phyloP scores from a whole-genome alignment of 2,888 invertebrate species.

The Eutolmus rufibarbis region DNA sequence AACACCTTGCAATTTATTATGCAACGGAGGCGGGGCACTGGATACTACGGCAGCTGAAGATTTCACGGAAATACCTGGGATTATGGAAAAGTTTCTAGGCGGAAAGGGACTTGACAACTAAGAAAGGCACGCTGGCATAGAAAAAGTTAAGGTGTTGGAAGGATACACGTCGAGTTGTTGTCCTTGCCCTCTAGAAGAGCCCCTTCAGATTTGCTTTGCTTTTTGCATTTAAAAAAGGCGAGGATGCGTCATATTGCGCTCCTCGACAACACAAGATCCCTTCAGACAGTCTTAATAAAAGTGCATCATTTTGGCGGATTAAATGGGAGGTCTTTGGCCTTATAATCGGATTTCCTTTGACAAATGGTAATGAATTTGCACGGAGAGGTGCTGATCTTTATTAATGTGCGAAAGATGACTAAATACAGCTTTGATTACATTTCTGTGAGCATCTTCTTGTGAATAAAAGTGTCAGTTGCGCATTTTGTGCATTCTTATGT shows the following conservation, averaged over 20 bases:
- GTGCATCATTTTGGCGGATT: not conserved
- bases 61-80: not conserved
- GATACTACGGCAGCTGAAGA: not conserved
- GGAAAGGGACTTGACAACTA: not conserved
- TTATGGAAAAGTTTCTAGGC: not conserved
- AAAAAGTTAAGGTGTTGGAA: not conserved
- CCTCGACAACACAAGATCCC: not conserved
- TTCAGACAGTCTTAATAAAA: not conserved
- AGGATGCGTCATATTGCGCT: not conserved
- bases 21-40: not conserved
- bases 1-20: slow-evolving; percentile 2
- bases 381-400: not conserved
- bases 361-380: not conserved
- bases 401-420: not conserved
- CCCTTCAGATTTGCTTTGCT: not conserved
- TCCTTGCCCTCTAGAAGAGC: not conserved
- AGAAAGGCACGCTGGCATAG: not conserved
- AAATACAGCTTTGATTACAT: not conserved
- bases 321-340: not conserved
- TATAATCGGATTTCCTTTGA: not conserved
- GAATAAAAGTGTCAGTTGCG: too few relatives aligned
- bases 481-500: too few relatives aligned
- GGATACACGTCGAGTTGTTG: not conserved
- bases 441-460: too few relatives aligned
- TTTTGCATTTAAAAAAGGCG: not conserved